Evolutionary conservation across 2,113 vertebrate genomes (phyloP).

Genomic region (Beaufortia kweichowensis): DNA sequence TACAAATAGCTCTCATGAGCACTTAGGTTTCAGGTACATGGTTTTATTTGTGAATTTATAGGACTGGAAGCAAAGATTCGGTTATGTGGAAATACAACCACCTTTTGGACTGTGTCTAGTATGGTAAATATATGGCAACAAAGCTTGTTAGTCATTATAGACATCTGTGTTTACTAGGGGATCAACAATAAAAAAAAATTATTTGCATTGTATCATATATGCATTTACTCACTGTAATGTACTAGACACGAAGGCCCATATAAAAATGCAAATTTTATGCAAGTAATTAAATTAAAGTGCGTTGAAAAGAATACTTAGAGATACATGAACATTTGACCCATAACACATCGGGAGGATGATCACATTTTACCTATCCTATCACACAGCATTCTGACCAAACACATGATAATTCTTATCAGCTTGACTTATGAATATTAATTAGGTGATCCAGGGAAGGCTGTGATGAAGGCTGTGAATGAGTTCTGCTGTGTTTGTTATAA

Average conservation of each 20-base stretch:
- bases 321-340: background rate
- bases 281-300: background rate
- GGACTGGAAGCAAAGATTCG: background rate
- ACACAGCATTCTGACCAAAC: background rate
- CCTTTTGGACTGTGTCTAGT: background rate
- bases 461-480: slow-evolving; percentile 25
- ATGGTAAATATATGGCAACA: background rate
- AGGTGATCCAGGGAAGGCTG: no score
- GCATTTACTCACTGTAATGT: background rate
- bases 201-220: background rate
- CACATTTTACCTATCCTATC: background rate
- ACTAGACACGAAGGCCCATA: background rate
- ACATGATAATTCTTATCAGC: no score
- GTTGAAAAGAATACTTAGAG: background rate
- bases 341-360: no score
- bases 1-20: slow-evolving; percentile 27
- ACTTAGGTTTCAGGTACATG: slow-evolving; percentile 29
- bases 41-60: slow-evolving; percentile 8
- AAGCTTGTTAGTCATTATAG: background rate
- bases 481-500: slow-evolving; percentile 28
- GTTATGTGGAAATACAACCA: background rate
- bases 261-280: background rate
- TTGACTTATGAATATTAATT: no score
- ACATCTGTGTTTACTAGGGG: slow-evolving; percentile 10
- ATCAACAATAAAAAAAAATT: background rate